Base-by-base conservation (phyloP, 2,797 vertebrate species). In the Poecilia gillii region DNA sequence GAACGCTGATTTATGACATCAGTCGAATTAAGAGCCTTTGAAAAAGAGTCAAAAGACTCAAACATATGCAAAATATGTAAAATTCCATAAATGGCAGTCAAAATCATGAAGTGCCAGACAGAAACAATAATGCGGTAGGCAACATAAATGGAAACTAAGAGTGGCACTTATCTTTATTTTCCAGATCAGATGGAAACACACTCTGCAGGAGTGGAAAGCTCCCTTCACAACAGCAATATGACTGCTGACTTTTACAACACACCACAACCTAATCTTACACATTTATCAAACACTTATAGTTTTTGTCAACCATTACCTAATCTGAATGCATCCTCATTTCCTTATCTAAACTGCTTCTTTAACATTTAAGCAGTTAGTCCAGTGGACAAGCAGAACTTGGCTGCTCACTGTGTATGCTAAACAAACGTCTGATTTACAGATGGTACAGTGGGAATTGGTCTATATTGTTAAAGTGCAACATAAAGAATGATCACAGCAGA, bases 91-190 rank as follows among this genome's bases (percentile, higher is more conserved):
- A 75, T 23, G 36, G 72, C 62, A 74, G 46, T 75, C 49, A 45
- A 47, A 73, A 39, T 45, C 41, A 70, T 20, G 41, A 36, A 55
- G 31, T 62, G 72, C 59, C 64, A 3, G 1, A 33, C 36, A 78
- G 57, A 77, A 73, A 75, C 71, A 72, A 73, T 23, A 49, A 66
- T 36, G 75, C 75, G 64, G 43, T 49, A 66, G 78, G 76, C 28
- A 72, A 76, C 83, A 74, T n/a, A 82, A 78, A 86, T 72, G 73
- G 77, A 87, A 80, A 80, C 70, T 43, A 28, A 49, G 31, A 53
- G 75, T 25, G 43, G 74, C 82, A 70, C 73, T 81, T 80, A 57
- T 75, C 73, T 74, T 76, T 66, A 74, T 82, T 84, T 72, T 81
- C 75, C 79, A 78, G 75, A 81, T 75, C 31, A 68, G 73, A 59